Percentiles rank a stretch among this genome's conserved stretches.
phyloP scores from a whole-genome alignment of 1,140 invertebrate genomes.

The Lethocerus indicus region DNA sequence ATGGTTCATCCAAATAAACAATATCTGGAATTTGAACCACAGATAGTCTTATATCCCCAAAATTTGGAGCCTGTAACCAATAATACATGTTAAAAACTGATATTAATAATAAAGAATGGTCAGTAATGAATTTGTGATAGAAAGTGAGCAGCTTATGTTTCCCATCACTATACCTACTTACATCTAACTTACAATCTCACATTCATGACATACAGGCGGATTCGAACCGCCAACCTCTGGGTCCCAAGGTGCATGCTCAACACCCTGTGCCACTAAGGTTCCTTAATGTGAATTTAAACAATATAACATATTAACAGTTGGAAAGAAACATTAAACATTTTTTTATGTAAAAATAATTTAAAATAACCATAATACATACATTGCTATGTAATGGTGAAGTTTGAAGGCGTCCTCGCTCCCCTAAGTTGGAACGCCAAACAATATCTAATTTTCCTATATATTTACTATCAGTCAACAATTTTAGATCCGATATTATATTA shows the following conservation, averaged over 20 bases:
- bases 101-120: too few species aligned
- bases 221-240: too few species aligned
- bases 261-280: too few species aligned
- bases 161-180: too few species aligned
- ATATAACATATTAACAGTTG: too few species aligned
- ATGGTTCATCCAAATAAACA: conserved; percentile 60
- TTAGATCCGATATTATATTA: conserved; percentile 51
- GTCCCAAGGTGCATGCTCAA: too few species aligned
- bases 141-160: too few species aligned
- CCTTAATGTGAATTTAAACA: too few species aligned
- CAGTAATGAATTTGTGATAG: too few species aligned
- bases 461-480: conserved; percentile 60
- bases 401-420: conserved; percentile 85
- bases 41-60: conserved; percentile 70
- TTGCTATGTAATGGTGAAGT: conserved; percentile 87
- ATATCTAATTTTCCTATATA: conserved; percentile 96
- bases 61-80: conserved; percentile 54
- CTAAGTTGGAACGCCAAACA: conserved; percentile 90
- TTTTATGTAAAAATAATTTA: conserved; percentile 1
- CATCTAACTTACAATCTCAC: too few species aligned
- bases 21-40: conserved; percentile 68
- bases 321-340: too few species aligned
- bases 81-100: conserved; percentile 11
- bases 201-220: too few species aligned
- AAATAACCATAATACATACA: conserved; percentile 28